These are phyloP conservation scores for Tetramorium bicarinatum DNA, from an alignment of 2,888 invertebrate species.

Conservation along the genomic window DNA sequence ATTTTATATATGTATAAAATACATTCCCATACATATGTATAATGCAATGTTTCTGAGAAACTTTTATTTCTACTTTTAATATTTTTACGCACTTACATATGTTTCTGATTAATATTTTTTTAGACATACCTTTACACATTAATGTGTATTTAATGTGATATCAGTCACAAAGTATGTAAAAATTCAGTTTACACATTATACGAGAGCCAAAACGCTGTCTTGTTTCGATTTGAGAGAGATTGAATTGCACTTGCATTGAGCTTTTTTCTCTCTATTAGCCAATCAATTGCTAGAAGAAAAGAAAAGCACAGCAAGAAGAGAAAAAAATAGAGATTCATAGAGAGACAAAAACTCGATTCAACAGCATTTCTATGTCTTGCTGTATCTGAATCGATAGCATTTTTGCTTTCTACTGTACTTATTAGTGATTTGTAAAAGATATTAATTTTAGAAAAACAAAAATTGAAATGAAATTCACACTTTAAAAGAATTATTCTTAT, in stretches of 20 bases:
- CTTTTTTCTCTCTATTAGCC: neutral
- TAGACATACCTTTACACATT: neutral
- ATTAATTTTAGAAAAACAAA: conserved; percentile 3
- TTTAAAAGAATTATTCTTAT: neutral
- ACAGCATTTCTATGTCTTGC: neutral
- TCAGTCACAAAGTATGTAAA: neutral
- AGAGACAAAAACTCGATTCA: neutral
- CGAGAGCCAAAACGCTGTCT: neutral
- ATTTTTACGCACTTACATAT: conserved; percentile 8
- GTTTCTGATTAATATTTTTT: neutral
- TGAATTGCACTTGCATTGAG: neutral
- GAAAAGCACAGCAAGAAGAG: neutral
- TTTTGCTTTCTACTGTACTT: neutral
- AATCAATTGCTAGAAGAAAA: neutral
- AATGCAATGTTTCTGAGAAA: neutral
- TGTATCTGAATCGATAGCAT: neutral
- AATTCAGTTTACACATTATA: neutral
- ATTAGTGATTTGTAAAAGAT: neutral
- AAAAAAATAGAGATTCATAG: neutral
- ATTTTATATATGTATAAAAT: neutral
- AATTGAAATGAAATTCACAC: neutral
- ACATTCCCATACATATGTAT: neutral
- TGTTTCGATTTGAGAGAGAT: neutral
- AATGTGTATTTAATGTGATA: neutral
- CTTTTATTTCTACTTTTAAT: conserved; percentile 9